A percentile compares a stretch with the other conserved stretches of the same genome.
These are phyloP conservation scores for Caenorhabditis briggsae DNA, from an alignment of 1,140 invertebrate species.

Conservation along the genomic window DNA sequence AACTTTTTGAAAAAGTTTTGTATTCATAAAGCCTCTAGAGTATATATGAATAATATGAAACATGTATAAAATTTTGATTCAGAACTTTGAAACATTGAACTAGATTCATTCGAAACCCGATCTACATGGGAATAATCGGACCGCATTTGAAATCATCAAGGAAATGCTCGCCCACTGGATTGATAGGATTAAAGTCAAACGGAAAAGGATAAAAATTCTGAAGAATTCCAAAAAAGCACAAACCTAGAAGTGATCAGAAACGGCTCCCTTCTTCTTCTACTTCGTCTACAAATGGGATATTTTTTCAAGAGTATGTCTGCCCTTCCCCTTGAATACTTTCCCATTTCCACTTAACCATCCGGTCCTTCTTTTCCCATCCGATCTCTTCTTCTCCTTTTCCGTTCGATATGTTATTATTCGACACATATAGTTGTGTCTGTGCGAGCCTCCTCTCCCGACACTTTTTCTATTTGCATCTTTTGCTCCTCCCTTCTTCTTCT, in stretches of 20 bases:
- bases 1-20: too few relatives aligned
- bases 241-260: neutral
- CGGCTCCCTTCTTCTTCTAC: neutral
- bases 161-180: constrained; percentile 16
- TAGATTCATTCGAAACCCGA: neutral
- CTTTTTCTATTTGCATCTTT: constrained; percentile 46
- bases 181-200: constrained; percentile 9
- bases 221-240: neutral
- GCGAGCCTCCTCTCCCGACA: neutral
- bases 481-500: constrained; percentile 35
- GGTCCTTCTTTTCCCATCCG: neutral
- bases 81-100: too few relatives aligned
- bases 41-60: too few relatives aligned
- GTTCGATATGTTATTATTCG: constrained; percentile 49
- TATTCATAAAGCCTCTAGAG: too few relatives aligned
- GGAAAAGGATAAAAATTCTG: neutral
- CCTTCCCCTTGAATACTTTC: constrained; percentile 9
- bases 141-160: neutral
- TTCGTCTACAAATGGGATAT: neutral
- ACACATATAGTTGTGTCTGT: constrained; percentile 30
- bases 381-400: constrained; percentile 26
- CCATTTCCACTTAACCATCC: neutral
- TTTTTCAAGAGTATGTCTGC: constrained; percentile 11
- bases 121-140: neutral
- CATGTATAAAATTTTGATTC: too few relatives aligned